Evolutionary conservation across 2,888 invertebrate species (phyloP).

Genomic region (Conops quadrifasciatus): DNA sequence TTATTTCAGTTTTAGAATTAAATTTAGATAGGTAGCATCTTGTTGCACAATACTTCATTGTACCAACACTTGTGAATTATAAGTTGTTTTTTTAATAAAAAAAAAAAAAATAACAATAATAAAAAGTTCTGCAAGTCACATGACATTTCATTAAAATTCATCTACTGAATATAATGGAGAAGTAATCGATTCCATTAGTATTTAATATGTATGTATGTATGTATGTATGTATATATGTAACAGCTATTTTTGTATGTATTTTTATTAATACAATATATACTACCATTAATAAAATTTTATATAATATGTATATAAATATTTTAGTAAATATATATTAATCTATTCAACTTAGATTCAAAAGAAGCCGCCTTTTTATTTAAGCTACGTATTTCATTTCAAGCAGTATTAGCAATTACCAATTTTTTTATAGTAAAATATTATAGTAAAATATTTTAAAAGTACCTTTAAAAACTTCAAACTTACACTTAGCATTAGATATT

Average conservation of each 20-base stretch:
- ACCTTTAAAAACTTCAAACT: background rate
- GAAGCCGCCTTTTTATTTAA: constrained; percentile 14
- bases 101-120: background rate
- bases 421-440: background rate
- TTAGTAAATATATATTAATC: constrained; percentile 39
- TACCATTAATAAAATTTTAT: constrained; percentile 9
- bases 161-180: background rate
- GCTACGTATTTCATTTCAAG: no score
- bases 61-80: no score
- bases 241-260: background rate
- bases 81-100: background rate
- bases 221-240: constrained; percentile 18
- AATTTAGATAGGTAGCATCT: background rate
- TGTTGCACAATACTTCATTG: background rate
- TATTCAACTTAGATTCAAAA: constrained; percentile 30
- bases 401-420: background rate
- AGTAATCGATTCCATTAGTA: background rate
- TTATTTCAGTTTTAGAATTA: background rate
- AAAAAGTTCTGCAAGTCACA: background rate
- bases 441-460: background rate
- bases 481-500: background rate
- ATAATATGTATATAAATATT: constrained; percentile 14
- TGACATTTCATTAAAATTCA: constrained; percentile 9
- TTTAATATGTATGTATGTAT: background rate
- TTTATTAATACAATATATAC: background rate